Base-by-base conservation (phyloP, 2,113 vertebrate species). In the Megaptera novaeangliae region DNA sequence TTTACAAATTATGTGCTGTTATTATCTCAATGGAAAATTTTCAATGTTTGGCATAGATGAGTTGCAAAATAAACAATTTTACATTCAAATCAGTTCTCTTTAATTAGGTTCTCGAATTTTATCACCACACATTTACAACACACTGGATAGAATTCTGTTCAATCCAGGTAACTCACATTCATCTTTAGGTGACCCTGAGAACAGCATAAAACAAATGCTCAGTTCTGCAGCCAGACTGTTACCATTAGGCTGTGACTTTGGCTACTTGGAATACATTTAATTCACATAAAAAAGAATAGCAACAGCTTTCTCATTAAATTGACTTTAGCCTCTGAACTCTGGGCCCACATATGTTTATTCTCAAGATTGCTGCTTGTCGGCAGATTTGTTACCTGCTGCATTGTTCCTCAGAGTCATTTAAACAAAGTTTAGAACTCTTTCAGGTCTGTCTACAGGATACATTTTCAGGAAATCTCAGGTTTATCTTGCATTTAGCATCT, bases 241-340 rank as follows among this genome's bases (percentile, higher is more conserved):
- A 95, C 92, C 0, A 0, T 87, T 74, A 89, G 92, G 57, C 81
- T 94, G 39, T 75, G 91, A 95, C 96, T 97, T 63, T 29, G 31
- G 61, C 64, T 96, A 96, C 59, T 87, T 91, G 71, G 39, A 97
- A 96, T 93, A 88, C 66, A 96, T 94, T 97, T 96, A 96, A 97
- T 93, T 97, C 85, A 91, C 15, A 29, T 75, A n/a, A 74, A 61
- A 94, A 93, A 69, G 36, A 95, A 82, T 61, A 97, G 90, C 1
- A 34, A 94, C 66, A 97, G 49, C 5, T 97, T 97, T 97, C 97
- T 97, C 93, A 98, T 97, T 93, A 94, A 97, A 97, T 72, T 92
- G 89, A 86, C 72, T 89, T 95, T 94, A 97, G 88, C 93, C 83
- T 98, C 93, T 98, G 96, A 95, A 96, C 95, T 97, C 74, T 74